These are phyloP conservation scores for Sebastes iracundus DNA, from an alignment of 2,797 vertebrate genomes.

Conservation along the genomic window DNA sequence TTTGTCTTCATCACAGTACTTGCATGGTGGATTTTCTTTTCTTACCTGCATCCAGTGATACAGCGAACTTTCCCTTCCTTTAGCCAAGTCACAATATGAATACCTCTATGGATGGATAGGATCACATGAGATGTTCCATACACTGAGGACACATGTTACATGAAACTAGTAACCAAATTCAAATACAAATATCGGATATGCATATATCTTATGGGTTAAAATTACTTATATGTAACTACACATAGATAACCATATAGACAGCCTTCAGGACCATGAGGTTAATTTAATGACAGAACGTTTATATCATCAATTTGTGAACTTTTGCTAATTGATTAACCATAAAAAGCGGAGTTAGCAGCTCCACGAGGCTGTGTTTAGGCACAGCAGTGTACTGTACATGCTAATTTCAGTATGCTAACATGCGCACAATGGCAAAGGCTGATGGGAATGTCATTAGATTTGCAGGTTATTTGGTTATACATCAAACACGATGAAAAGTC, in stretches of 20 bases:
- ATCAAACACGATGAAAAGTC: not conserved
- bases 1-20: constrained; percentile 68
- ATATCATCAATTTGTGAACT: not conserved
- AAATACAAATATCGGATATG: constrained; percentile 22
- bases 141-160: constrained; percentile 7
- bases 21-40: constrained; percentile 78
- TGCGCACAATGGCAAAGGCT: not conserved
- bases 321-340: not conserved
- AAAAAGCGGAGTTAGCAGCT: not conserved
- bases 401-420: not conserved
- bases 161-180: constrained; percentile 3
- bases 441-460: not conserved
- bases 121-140: constrained; percentile 16
- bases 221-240: constrained; percentile 3
- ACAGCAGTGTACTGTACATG: not conserved
- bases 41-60: constrained; percentile 61
- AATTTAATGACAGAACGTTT: constrained; percentile 23
- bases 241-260: not conserved
- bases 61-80: constrained; percentile 14
- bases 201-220: constrained; percentile 18
- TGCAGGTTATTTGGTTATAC: not conserved
- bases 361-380: not conserved
- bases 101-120: constrained; percentile 34
- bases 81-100: constrained; percentile 23
- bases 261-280: not conserved